Base-by-base conservation (phyloP, 1,140 invertebrate species). In the Macrotrachela quadricornifera region DNA sequence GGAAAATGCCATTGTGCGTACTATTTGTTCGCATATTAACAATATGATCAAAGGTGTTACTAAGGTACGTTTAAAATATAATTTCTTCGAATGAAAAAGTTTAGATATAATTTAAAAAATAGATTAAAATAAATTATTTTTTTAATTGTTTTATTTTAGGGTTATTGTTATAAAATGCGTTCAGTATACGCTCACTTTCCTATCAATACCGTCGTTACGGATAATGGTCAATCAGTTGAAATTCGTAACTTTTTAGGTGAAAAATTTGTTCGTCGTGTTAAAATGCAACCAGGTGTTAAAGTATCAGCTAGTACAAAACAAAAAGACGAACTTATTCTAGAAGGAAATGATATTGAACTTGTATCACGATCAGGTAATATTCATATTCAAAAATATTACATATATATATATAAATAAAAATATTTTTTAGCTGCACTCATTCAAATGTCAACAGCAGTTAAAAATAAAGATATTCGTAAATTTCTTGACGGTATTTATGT, bases 181-280 rank as follows among this genome's bases (percentile, higher is more conserved):
- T 86, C 90, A 54, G 94, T 97, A 59, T 99, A 97, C 71, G 92
- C 92, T 70, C 94, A 99, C 75, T 99, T 99, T 75, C 94, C 94
- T 66, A 99, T 99, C 66, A 99, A 99, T 70, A 88, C 92, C 70
- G 84, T 90, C 15, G 87, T 90, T n/a, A 83, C 80, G 17, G 84
- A 96, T 61, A 55, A 56, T 42, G 46, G 39, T 41, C 36, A 21
- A 10, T 37, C 56, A 21, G 63, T 75, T 46, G 64, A 75, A 76
- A 91, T 99, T 65, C 77, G 92, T 69, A 99, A 99, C 71, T 99
- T 97, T 74, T 78, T 99, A 68, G 94, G 94, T 40, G 92, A 99
- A 65, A 97, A 97, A 68, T 90, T 79, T 71, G 88, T 95, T 61
- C 78, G 94, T 51, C 77, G 81, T 63, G 91, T 99, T 13, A 79